phyloP scores from a whole-genome alignment of 1,140 invertebrate species.

The Pachypeltis micranthus region DNA sequence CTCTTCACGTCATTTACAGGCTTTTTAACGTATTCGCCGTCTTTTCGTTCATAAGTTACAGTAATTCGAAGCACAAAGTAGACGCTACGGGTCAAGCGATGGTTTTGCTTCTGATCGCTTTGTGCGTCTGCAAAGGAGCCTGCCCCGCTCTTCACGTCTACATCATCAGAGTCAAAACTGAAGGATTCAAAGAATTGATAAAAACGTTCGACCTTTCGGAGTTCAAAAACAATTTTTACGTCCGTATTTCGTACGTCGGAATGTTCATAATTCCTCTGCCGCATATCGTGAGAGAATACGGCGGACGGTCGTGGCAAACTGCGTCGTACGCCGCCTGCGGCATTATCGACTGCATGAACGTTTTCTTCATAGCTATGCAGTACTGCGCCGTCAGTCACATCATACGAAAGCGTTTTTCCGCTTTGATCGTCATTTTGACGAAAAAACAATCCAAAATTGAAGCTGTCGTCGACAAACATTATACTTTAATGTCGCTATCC shows the following conservation, averaged over 20 bases:
- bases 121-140: background rate
- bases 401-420: background rate
- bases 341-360: background rate
- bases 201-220: background rate
- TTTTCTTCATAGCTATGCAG: background rate
- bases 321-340: background rate
- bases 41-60: background rate
- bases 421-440: background rate
- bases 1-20: background rate
- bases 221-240: background rate
- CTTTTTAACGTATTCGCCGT: background rate
- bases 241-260: background rate
- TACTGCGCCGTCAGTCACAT: background rate
- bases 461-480: background rate
- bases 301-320: background rate
- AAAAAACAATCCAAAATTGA: background rate
- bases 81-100: background rate
- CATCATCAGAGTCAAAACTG: background rate
- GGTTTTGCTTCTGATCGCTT: background rate
- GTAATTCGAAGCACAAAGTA: background rate
- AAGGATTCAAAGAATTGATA: background rate
- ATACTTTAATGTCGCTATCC: background rate
- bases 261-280: background rate
- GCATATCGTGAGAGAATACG: background rate
- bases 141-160: background rate